Evolutionary conservation across 92 coral and sea anemone species (phyloP), one percentile per base, ranked within the genome.

Genomic region (Epizoanthus rinbou): DNA sequence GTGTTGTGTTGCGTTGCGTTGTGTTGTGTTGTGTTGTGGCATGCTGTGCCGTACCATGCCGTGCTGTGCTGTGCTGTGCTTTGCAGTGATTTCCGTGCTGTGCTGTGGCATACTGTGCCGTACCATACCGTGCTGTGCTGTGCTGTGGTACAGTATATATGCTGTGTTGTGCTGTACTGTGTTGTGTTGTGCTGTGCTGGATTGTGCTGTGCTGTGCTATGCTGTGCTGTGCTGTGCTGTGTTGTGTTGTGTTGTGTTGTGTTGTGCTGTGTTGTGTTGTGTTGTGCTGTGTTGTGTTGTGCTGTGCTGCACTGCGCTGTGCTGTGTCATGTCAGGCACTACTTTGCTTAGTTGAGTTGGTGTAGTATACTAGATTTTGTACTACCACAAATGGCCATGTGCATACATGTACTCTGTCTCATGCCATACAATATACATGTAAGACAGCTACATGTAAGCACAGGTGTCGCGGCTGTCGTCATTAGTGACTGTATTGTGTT

Each of bases 161-260:
- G n/a, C 82, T 76, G 45, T 76, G 82, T 73, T 76, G 68, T 56
- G 58, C 82, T 56, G 5, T 76, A 35, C 73, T 56, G 1, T 76
- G 73, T 73, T 56, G 5, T 50, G 57, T 25, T 76, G 37, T 76
- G 82, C 74, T 76, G n/a, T n/a, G n/a, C n/a, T n/a, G n/a, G n/a
- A n/a, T n/a, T n/a, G 69, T 57, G 59, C 76, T 76, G 6, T 56
- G 74, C 82, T 76, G 39, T 76, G 82, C 82, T 76, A 18, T 76
- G 74, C 82, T 17, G 33, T 57, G 39, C 82, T 76, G 47, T 53
- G 58, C 82, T 53, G 19, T 76, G 72, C 70, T 76, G 69, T 76
- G 82, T 74, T 53, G 69, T 57, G 24, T 74, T 53, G 47, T 76
- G 74, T 74, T 53, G 19, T 76, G 74, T 14, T 53, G 39, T 76